A percentile compares a stretch with the other conserved stretches of the same genome.
Evolutionary conservation across 2,797 vertebrate species (phyloP).

Genomic region (Rhinoraja longicauda): DNA sequence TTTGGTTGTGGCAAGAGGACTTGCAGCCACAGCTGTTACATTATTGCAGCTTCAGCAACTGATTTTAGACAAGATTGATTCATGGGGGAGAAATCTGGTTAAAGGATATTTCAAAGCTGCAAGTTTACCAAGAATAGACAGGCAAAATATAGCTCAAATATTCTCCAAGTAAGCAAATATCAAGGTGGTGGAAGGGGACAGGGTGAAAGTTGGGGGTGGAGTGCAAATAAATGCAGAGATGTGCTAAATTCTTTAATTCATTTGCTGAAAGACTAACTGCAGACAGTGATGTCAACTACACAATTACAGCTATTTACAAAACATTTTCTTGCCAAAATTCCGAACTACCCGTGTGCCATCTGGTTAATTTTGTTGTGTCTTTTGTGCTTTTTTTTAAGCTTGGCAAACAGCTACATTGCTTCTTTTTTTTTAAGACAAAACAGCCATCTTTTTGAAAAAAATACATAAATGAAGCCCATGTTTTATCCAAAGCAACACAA

Average conservation of each 20-base stretch:
- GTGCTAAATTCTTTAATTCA: background rate
- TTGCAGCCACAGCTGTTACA: background rate
- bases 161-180: background rate
- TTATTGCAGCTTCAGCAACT: background rate
- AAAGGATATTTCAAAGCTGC: background rate
- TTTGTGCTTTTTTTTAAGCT: background rate
- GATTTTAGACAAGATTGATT: background rate
- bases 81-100: background rate
- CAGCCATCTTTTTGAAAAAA: background rate
- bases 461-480: background rate
- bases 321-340: conserved; percentile 31
- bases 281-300: conserved; percentile 12
- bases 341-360: background rate
- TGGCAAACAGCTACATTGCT: background rate
- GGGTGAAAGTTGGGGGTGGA: too few species aligned
- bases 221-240: background rate
- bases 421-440: too few species aligned
- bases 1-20: background rate
- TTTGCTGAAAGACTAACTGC: conserved; percentile 20
- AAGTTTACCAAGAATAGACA: background rate
- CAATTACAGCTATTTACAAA: conserved; percentile 32
- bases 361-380: conserved; percentile 29
- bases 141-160: background rate
- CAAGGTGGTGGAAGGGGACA: too few species aligned
- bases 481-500: background rate